Conservation (phyloP, 2,113 vertebrate species). For the Nyctibius bracteatus region DNA sequence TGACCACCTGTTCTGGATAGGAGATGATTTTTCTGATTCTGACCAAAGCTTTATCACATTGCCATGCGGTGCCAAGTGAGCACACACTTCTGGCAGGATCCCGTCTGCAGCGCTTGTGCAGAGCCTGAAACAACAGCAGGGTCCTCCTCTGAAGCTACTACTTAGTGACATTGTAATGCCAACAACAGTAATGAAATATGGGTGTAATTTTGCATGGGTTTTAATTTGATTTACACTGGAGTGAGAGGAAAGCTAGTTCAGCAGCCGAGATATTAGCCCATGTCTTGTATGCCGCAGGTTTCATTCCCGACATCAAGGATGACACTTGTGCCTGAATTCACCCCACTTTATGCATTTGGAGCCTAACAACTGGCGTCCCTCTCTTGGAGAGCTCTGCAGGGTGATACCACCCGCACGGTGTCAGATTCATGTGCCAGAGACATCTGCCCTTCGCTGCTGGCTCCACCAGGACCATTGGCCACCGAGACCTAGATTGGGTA, state of each 20-base stretch:
- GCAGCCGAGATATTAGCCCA: not conserved
- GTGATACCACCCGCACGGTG: accelerated
- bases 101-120: not conserved
- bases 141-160: not conserved
- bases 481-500: not conserved
- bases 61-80: not conserved
- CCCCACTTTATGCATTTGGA: not conserved
- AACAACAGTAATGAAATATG: not conserved
- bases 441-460: accelerated
- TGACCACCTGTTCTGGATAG: not conserved
- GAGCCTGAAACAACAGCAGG: not conserved
- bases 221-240: not conserved
- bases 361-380: not conserved
- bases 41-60: not conserved
- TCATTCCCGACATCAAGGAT: not conserved
- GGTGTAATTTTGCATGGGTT: not conserved
- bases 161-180: not conserved
- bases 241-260: not conserved
- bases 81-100: not conserved
- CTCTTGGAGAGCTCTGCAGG: not conserved
- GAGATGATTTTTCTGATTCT: not conserved
- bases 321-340: not conserved
- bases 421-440: not conserved
- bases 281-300: not conserved
- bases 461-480: not conserved